Evolutionary conservation across 2,888 invertebrate genomes (phyloP).

Genomic region (Fabriciana adippe): DNA sequence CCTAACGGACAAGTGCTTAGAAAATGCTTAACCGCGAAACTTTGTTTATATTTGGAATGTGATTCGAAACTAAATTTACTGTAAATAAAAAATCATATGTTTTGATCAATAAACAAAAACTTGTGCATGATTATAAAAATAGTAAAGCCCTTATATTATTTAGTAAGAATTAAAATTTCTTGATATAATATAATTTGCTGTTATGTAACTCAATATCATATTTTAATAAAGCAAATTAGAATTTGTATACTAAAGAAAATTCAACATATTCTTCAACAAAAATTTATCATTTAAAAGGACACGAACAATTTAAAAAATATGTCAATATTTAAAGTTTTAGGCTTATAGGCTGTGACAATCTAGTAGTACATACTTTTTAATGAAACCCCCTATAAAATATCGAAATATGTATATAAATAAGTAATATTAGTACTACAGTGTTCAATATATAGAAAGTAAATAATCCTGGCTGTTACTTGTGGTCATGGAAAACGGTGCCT

Average conservation of each 20-base stretch:
- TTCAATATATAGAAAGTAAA: conserved; percentile 43
- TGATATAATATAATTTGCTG: neutral
- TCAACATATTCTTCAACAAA: too few species aligned
- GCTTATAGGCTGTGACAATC: conserved; percentile 40
- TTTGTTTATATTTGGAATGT: conserved; percentile 17
- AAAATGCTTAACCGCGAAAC: conserved; percentile 19
- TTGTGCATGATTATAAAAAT: too few species aligned
- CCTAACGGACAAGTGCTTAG: conserved; percentile 19
- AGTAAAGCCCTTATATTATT: too few species aligned
- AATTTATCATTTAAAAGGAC: too few species aligned
- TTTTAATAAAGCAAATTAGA: too few species aligned
- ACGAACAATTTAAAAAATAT: too few species aligned
- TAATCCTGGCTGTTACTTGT: conserved; percentile 69
- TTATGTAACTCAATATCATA: neutral
- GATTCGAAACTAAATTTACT: neutral
- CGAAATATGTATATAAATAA: conserved; percentile 40
- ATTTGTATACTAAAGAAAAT: too few species aligned
- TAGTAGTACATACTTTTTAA: conserved; percentile 27
- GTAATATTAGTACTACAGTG: conserved; percentile 43
- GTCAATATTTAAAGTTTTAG: conserved; percentile 13
- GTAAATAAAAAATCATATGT: neutral
- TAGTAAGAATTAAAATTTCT: neutral
- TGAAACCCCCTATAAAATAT: conserved; percentile 30
- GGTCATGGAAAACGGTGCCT: conserved; percentile 83
- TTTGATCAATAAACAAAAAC: neutral